These are phyloP conservation scores for Drosophila percnosoma DNA, from an alignment of 2,888 invertebrate genomes.

Conservation along the genomic window DNA sequence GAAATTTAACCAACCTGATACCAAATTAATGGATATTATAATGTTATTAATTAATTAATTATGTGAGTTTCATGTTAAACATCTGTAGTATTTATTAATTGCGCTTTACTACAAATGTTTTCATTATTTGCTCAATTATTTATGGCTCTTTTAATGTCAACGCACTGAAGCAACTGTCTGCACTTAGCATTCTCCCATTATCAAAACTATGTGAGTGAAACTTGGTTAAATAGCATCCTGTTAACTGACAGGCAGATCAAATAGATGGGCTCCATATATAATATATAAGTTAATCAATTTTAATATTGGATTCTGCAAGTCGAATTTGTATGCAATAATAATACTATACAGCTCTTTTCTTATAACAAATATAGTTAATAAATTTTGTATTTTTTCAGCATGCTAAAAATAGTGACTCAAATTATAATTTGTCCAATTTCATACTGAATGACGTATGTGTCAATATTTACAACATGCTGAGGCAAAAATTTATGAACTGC, in stretches of 20 bases:
- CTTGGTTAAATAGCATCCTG: not conserved
- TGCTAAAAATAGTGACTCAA: not conserved
- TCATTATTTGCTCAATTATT: slow-evolving; percentile 12
- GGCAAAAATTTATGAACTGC: slow-evolving; percentile 21
- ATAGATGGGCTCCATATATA: not conserved
- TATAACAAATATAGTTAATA: not conserved
- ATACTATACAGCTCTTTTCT: not conserved
- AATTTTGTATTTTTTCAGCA: not conserved
- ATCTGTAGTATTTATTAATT: slow-evolving; percentile 48
- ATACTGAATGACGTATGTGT: slow-evolving; percentile 1
- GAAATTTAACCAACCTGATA: slow-evolving; percentile 25
- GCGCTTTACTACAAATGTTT: slow-evolving; percentile 16
- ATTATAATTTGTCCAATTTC: slow-evolving; percentile 3
- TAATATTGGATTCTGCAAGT: not conserved
- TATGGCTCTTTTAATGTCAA: not conserved
- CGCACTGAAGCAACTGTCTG: not conserved
- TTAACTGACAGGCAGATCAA: not conserved
- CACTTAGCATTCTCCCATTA: not conserved
- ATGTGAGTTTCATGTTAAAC: slow-evolving; percentile 45
- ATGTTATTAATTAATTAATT: slow-evolving; percentile 71
- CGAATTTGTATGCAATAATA: not conserved
- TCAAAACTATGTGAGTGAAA: not conserved
- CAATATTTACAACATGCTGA: not conserved
- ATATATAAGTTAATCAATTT: no score
- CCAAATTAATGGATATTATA: slow-evolving; percentile 40